Evolutionary conservation across 1,140 invertebrate species (phyloP), one percentile per base, ranked within the genome.

Genomic region (Paracyclopina nana): DNA sequence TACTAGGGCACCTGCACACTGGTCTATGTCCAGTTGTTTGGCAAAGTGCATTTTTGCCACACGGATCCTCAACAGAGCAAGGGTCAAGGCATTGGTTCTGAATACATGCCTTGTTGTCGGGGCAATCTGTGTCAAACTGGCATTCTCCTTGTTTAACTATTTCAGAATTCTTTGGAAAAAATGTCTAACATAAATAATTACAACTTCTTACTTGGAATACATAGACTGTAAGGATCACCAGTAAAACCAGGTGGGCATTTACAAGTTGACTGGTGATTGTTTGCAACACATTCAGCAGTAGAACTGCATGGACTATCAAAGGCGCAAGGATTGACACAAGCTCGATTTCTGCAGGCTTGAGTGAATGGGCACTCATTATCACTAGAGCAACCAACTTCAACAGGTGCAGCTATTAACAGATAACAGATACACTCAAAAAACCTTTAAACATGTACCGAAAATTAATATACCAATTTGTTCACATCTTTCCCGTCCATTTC

Each of bases 1-100:
- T 82, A 59, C 80, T 79, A 0, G 82, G 82, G 62, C 83, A 90
- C 16, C 79, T 69, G 59, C 83, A 88, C 1, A 86, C 69, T n/a
- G 80, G 77, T 31, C 55, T 50, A 57, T 85, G 80, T 49, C 77
- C 67, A 55, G 78, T 71, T 0, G 78, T 76, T 44, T 79, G 74
- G 60, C 85, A 90, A 50, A 84, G 72, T 3, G 84, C 79, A 53
- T 79, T 78, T 12, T 66, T 62, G 5, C 70, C 72, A 55, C 82
- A 87, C 34, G 82, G 74, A 49, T 72, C 69, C 6, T 73, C 67
- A 1, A 72, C 63, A 6, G 70, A 62, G 58, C 83, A 88, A 5
- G 82, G 78, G 63, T 87, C 76, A 53, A 73, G 68, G 59, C 84
- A 90, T 11, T 67, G 69, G 1, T 70, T 60, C 56, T 83, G 81